Evolutionary conservation across 2,797 vertebrate genomes (phyloP).

Genomic region (Gymnopithys bicolor): DNA sequence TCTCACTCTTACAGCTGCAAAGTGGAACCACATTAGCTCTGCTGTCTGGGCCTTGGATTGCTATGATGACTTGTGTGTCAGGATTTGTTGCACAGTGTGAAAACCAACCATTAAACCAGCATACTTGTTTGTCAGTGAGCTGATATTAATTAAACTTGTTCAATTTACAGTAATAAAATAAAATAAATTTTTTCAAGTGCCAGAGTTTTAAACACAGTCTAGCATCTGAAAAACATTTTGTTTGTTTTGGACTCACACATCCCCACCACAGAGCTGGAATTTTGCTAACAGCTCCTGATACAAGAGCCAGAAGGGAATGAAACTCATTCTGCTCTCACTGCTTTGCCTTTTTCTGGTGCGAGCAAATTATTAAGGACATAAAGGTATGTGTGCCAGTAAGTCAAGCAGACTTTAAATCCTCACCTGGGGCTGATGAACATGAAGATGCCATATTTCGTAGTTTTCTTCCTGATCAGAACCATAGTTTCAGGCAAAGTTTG

Average conservation of each 20-base stretch:
- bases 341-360: background rate
- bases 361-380: background rate
- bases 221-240: constrained; percentile 59
- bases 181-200: constrained; percentile 23
- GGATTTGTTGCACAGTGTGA: constrained; percentile 43
- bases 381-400: background rate
- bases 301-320: background rate
- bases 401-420: background rate
- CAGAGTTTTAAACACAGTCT: constrained; percentile 27
- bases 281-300: constrained; percentile 59
- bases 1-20: background rate
- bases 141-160: constrained; percentile 54
- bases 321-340: background rate
- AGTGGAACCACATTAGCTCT: constrained; percentile 1
- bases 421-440: background rate
- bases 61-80: background rate
- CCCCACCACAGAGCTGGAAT: constrained; percentile 42
- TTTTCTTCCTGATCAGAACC: background rate
- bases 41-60: background rate
- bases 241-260: constrained; percentile 24
- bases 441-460: background rate
- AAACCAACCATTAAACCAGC: constrained; percentile 2
- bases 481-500: background rate
- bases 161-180: constrained; percentile 49
- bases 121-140: constrained; percentile 35